phyloP scores from a whole-genome alignment of 2,888 invertebrate species.

The Agriopis leucophaearia region DNA sequence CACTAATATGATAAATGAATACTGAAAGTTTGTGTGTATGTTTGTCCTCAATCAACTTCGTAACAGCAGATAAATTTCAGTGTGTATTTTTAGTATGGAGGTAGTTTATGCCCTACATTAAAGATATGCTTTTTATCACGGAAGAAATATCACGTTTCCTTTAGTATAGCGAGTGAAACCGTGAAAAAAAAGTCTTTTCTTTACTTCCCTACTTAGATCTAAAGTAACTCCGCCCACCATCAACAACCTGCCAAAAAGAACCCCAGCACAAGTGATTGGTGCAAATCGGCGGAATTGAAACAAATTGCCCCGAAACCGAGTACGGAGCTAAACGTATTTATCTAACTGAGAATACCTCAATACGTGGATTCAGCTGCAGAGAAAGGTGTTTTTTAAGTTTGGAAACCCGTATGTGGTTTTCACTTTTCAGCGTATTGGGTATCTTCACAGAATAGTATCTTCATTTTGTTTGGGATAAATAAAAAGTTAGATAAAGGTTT shows the following conservation, averaged over 20 bases:
- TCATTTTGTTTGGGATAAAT: slow-evolving; percentile 3
- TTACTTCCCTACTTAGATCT: slow-evolving; percentile 3
- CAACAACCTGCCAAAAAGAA: slow-evolving; percentile 32
- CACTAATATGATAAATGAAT: no score
- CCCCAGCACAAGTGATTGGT: slow-evolving; percentile 47
- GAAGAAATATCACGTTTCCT: no score
- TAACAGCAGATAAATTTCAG: no score
- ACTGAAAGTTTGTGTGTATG: no score
- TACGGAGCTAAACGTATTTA: slow-evolving; percentile 52
- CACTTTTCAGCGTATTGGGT: slow-evolving; percentile 1
- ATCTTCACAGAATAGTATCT: no score
- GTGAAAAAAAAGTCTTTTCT: not conserved
- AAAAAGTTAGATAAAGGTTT: not conserved
- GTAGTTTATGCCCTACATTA: no score
- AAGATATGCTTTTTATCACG: no score
- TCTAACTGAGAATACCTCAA: slow-evolving; percentile 39
- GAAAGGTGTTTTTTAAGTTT: slow-evolving; percentile 25
- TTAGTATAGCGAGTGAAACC: no score
- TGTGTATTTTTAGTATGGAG: no score
- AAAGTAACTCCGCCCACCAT: slow-evolving; percentile 13
- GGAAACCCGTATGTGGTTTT: slow-evolving; percentile 6
- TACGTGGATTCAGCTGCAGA: slow-evolving; percentile 27
- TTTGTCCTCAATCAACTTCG: no score
- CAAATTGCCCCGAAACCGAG: slow-evolving; percentile 63
- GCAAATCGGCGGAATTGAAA: slow-evolving; percentile 63